Percentiles rank a stretch among this genome's conserved stretches.
Conservation (phyloP, 35 echinoderm and acorn worm genomes). For the Patiria miniata region DNA sequence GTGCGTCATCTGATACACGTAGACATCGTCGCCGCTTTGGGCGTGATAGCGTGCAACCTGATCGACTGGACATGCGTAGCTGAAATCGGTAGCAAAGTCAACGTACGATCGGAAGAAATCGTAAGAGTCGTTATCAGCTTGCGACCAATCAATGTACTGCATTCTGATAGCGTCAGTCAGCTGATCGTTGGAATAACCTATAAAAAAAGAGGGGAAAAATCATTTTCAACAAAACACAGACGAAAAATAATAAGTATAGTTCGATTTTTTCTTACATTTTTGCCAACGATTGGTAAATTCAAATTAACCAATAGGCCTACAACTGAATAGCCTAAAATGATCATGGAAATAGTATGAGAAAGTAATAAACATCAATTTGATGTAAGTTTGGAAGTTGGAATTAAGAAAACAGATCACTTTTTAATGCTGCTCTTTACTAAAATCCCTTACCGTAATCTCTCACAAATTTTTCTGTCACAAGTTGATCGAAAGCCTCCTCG, state of each 20-base stretch:
- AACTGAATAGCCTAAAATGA: too few species aligned
- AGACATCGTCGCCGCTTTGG: slow-evolving; percentile 37
- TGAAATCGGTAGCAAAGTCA: slow-evolving; percentile 46
- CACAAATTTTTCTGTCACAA: neutral
- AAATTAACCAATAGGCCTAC: too few species aligned
- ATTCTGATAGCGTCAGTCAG: slow-evolving; percentile 38
- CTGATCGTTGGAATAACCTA: neutral
- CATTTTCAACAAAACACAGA: too few species aligned
- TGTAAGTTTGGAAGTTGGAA: too few species aligned
- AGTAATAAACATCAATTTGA: too few species aligned
- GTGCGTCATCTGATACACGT: slow-evolving; percentile 73
- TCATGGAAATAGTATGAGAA: too few species aligned
- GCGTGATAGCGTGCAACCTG: slow-evolving; percentile 50
- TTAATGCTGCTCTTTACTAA: too few species aligned
- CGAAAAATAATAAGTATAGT: too few species aligned
- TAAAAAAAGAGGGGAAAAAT: neutral
- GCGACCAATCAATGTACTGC: slow-evolving; percentile 69
- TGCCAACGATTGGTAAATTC: too few species aligned
- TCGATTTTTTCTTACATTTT: too few species aligned
- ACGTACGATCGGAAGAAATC: slow-evolving; percentile 67
- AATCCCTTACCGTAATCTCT: neutral
- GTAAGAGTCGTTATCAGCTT: slow-evolving; percentile 41
- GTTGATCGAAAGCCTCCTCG: neutral
- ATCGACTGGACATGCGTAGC: slow-evolving; percentile 67
- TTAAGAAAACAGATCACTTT: too few species aligned